Percentiles rank a stretch among this genome's conserved stretches.
Conservation (phyloP, 2,113 vertebrate species). For the Cnemophilus loriae region DNA sequence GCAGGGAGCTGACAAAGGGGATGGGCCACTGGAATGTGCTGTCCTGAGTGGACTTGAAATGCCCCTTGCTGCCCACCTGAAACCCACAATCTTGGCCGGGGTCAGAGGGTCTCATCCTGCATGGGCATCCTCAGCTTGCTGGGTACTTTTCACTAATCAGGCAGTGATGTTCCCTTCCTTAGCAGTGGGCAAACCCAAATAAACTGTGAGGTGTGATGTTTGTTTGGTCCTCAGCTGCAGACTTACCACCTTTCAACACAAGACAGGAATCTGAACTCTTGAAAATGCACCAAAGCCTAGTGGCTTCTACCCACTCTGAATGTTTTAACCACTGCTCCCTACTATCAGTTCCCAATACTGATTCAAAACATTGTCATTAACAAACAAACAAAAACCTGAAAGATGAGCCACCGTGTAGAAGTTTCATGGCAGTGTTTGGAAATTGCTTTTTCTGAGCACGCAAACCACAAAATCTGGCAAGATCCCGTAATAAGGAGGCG, state of each 20-base stretch:
- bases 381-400: neutral
- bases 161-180: neutral
- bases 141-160: neutral
- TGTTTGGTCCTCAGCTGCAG: neutral
- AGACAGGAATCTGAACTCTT: neutral
- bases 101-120: neutral
- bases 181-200: neutral
- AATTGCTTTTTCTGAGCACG: neutral
- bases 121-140: fast-evolving
- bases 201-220: neutral
- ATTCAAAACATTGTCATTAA: neutral
- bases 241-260: neutral
- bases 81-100: fast-evolving
- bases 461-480: neutral
- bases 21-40: fast-evolving
- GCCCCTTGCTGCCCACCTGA: neutral
- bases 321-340: neutral
- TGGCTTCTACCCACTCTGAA: neutral
- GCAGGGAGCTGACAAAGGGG: neutral
- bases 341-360: neutral
- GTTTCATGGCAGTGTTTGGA: neutral
- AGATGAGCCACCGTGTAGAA: fast-evolving
- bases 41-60: neutral
- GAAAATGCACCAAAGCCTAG: neutral
- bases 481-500: neutral